phyloP scores from a whole-genome alignment of 2,797 vertebrate species.

The Brachyrhaphis roseni region DNA sequence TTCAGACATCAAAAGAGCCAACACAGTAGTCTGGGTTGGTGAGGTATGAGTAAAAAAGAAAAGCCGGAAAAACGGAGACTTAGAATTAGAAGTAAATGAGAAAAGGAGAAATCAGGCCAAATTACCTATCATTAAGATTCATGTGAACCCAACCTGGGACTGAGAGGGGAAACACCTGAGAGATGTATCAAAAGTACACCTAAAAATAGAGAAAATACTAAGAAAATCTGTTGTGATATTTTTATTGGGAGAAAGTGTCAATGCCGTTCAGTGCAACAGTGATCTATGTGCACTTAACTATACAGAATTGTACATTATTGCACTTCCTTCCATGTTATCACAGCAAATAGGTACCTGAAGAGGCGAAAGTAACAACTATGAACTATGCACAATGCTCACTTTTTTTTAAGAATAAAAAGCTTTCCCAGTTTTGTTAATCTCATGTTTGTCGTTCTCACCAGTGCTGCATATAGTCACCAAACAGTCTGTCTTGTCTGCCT shows the following conservation, averaged over 20 bases:
- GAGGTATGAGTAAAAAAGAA: conserved; percentile 88
- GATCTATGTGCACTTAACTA: conserved; percentile 82
- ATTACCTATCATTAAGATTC: conserved; percentile 73
- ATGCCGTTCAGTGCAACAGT: conserved; percentile 84
- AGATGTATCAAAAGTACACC: conserved; percentile 78
- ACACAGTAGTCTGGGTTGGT: conserved; percentile 94
- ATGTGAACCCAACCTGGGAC: conserved; percentile 72
- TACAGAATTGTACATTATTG: conserved; percentile 81
- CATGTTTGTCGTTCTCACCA: conserved; percentile 78
- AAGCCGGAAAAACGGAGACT: conserved; percentile 23
- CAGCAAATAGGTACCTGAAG: conserved; percentile 78
- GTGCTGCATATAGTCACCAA: conserved; percentile 78
- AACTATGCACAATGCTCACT: conserved; percentile 88
- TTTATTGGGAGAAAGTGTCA: conserved; percentile 76
- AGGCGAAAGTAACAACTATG: conserved; percentile 77
- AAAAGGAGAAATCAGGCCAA: conserved; percentile 64
- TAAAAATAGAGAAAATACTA: conserved; percentile 74
- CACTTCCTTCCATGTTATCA: conserved; percentile 84
- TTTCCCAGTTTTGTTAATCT: conserved; percentile 72
- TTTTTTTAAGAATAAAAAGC: conserved; percentile 83
- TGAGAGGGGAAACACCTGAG: conserved; percentile 68
- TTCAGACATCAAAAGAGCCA: conserved; percentile 88
- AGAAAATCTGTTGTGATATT: conserved; percentile 77
- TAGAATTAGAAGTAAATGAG: conserved; percentile 62
- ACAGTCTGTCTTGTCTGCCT: conserved; percentile 71